These are phyloP conservation scores for Bungarus multicinctus DNA, from an alignment of 2,113 vertebrate genomes.

Conservation along the genomic window DNA sequence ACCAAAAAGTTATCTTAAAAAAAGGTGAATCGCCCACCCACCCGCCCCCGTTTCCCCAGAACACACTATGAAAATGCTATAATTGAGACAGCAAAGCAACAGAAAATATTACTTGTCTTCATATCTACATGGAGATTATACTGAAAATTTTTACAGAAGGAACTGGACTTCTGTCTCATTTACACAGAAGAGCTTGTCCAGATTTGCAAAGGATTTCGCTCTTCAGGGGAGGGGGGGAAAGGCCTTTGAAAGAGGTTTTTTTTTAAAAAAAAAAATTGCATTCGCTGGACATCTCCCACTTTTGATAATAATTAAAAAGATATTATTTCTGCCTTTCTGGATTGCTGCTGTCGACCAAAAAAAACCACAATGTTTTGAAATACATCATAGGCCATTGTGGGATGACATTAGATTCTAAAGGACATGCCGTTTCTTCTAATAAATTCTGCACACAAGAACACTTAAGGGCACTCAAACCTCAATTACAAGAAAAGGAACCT, in stretches of 20 bases:
- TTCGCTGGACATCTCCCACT: background rate
- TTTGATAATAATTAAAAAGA: background rate
- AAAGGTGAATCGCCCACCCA: background rate
- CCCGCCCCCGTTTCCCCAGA: background rate
- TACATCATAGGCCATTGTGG: background rate
- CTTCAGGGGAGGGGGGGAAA: background rate
- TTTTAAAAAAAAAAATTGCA: background rate
- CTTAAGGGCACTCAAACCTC: background rate
- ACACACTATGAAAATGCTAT: background rate
- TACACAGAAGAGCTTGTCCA: background rate
- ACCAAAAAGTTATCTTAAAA: background rate
- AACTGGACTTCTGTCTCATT: conserved; percentile 13
- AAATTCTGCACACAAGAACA: background rate
- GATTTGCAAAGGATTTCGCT: background rate
- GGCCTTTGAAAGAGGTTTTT: background rate
- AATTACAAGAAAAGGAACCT: conserved; percentile 7
- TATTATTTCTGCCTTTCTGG: background rate
- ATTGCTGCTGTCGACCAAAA: background rate
- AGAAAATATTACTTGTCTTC: background rate
- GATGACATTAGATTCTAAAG: background rate
- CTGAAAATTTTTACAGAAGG: conserved; percentile 8
- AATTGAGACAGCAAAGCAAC: background rate
- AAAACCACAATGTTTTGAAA: background rate
- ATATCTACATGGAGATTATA: background rate
- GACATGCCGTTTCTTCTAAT: background rate